These are phyloP conservation scores for Drosophila fulvimacula DNA, from an alignment of 2,888 invertebrate genomes.

Conservation along the genomic window DNA sequence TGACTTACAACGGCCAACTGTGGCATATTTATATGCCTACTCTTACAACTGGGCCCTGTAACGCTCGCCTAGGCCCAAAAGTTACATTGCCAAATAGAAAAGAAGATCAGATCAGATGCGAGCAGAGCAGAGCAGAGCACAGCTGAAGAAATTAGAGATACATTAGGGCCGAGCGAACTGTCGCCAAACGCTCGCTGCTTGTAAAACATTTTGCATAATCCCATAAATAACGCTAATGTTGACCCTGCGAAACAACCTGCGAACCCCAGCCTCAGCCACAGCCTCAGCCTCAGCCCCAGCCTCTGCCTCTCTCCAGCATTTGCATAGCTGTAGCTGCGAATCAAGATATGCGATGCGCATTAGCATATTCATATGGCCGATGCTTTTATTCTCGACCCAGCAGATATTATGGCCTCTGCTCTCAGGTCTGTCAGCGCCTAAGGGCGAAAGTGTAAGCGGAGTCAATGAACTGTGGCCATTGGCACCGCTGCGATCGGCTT, in stretches of 20 bases:
- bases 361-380: slow-evolving; percentile 65
- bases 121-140: slow-evolving; percentile 11
- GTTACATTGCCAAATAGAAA: slow-evolving; percentile 27
- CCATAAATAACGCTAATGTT: slow-evolving; percentile 67
- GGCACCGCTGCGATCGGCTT: not conserved
- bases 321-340: slow-evolving; percentile 48
- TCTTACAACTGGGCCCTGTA: slow-evolving; percentile 38
- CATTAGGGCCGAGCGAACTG: not conserved
- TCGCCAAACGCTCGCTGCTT: slow-evolving; percentile 23
- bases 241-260: slow-evolving; percentile 46
- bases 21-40: slow-evolving; percentile 69
- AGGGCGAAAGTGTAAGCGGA: slow-evolving; percentile 69
- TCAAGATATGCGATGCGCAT: slow-evolving; percentile 42
- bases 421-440: slow-evolving; percentile 21
- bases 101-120: slow-evolving; percentile 1
- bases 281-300: slow-evolving; percentile 44
- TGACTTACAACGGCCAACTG: slow-evolving; percentile 57
- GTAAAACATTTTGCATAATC: slow-evolving; percentile 69
- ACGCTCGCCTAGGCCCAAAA: slow-evolving; percentile 8
- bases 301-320: slow-evolving; percentile 29
- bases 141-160: slow-evolving; percentile 12
- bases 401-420: slow-evolving; percentile 6
- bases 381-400: slow-evolving; percentile 36
- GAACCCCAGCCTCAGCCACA: slow-evolving; percentile 52
- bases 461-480: slow-evolving; percentile 62